A percentile compares a stretch with the other conserved stretches of the same genome.
phyloP scores from a whole-genome alignment of 1,140 invertebrate species.

The Saccostrea echinata region DNA sequence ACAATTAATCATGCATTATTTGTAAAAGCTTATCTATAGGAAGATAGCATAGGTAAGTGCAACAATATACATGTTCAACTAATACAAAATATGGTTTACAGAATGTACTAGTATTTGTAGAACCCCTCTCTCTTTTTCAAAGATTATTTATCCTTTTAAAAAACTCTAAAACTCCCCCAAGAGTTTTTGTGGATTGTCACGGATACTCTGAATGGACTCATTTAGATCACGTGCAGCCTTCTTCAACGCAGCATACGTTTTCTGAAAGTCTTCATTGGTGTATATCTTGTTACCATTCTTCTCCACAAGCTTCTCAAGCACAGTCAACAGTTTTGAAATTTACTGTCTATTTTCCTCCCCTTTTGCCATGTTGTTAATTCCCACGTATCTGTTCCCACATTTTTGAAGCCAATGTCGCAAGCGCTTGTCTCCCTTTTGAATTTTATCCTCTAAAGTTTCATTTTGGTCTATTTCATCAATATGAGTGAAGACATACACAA shows the following conservation, averaged over 20 bases:
- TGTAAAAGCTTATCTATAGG: too few species aligned
- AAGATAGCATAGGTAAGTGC: too few species aligned
- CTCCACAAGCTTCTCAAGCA: neutral
- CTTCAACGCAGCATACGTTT: neutral
- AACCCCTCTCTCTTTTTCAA: too few species aligned
- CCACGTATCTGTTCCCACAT: neutral
- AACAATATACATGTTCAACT: too few species aligned
- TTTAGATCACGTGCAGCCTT: neutral
- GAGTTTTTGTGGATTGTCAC: neutral
- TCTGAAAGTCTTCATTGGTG: neutral
- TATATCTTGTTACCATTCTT: neutral
- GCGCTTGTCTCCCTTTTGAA: neutral
- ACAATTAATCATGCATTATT: too few species aligned
- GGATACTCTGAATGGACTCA: neutral
- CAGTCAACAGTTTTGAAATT: neutral
- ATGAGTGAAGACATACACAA: neutral
- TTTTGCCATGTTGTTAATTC: neutral
- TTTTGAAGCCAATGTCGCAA: neutral
- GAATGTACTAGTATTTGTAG: too few species aligned
- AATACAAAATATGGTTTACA: too few species aligned
- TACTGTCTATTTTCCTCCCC: neutral
- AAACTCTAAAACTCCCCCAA: too few species aligned
- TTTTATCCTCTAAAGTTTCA: neutral
- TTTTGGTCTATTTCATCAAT: slow-evolving; percentile 9
- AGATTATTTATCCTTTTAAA: too few species aligned